Evolutionary conservation across 2,113 vertebrate species (phyloP).

Genomic region (Cynoglossus semilaevis): DNA sequence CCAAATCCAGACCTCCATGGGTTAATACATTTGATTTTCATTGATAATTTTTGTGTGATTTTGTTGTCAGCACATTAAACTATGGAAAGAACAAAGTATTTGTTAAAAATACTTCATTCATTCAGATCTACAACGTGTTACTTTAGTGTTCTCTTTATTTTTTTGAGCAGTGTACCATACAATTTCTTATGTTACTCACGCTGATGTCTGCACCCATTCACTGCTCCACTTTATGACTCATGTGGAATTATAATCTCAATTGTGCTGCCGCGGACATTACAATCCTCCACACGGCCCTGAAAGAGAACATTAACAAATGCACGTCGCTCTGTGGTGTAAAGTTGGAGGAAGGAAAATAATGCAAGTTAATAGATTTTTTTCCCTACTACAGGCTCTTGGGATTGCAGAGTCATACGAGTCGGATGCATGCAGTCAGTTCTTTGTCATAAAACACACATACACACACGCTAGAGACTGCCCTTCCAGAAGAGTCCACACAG

Average conservation of each 20-base stretch:
- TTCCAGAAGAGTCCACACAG: slow-evolving; percentile 23
- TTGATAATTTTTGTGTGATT: no score
- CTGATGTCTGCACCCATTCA: no score
- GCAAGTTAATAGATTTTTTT: slow-evolving; percentile 56
- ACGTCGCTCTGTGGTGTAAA: slow-evolving; percentile 27
- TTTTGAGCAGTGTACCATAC: no score
- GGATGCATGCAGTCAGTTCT: slow-evolving; percentile 52
- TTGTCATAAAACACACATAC: slow-evolving; percentile 58
- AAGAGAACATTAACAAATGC: slow-evolving; percentile 6
- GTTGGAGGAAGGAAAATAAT: slow-evolving; percentile 54
- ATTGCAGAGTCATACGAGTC: slow-evolving; percentile 62
- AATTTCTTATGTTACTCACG: no score
- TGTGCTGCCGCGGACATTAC: slow-evolving; percentile 25
- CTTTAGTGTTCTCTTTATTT: no score
- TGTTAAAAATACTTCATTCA: no score
- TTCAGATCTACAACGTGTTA: no score
- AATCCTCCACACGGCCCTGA: slow-evolving; percentile 16
- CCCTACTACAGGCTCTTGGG: slow-evolving; percentile 47
- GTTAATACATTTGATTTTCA: no score
- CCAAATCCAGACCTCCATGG: no score
- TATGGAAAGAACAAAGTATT: no score
- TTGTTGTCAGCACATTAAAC: no score
- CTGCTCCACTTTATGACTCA: slow-evolving; percentile 55
- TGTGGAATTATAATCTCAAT: slow-evolving; percentile 35
- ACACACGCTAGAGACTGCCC: slow-evolving; percentile 50